Percentiles rank a stretch among this genome's conserved stretches.
These are phyloP conservation scores for Agrotis exclamationis DNA, from an alignment of 2,888 invertebrate genomes.

Conservation along the genomic window DNA sequence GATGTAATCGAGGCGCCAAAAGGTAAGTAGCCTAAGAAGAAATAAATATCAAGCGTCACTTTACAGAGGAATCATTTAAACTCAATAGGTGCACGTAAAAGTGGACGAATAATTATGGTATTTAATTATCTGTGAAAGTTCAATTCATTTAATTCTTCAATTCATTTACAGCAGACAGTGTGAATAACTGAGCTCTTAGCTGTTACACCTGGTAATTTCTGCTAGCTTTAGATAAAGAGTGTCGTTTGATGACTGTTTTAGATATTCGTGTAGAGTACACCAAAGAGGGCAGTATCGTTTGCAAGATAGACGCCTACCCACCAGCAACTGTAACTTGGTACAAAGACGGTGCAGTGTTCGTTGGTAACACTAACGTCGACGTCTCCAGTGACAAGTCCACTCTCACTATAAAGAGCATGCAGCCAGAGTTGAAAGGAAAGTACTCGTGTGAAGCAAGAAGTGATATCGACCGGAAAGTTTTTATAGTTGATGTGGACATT, in stretches of 20 bases:
- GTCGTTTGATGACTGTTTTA: conserved; percentile 5
- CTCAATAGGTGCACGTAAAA: not conserved
- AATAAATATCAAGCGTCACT: not conserved
- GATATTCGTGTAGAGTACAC: conserved; percentile 65
- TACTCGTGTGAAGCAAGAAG: conserved; percentile 72
- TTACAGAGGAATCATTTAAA: not conserved
- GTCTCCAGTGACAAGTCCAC: conserved; percentile 65
- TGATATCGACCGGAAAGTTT: conserved; percentile 48
- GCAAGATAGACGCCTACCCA: conserved; percentile 72
- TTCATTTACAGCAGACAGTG: no score
- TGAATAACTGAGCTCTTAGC: no score
- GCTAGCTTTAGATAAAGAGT: not conserved
- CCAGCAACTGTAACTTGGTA: conserved; percentile 72
- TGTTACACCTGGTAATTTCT: not conserved
- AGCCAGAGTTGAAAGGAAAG: conserved; percentile 60
- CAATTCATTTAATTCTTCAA: no score
- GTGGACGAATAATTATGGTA: not conserved
- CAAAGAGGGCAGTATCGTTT: conserved; percentile 60
- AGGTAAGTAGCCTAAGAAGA: conserved; percentile 41
- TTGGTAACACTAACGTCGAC: conserved; percentile 47
- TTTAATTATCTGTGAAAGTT: no score
- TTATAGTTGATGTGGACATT: conserved; percentile 65
- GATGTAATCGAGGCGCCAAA: conserved; percentile 64
- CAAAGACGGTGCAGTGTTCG: conserved; percentile 58
- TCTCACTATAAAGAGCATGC: conserved; percentile 70